Evolutionary conservation across 92 coral and sea anemone species (phyloP).

Genomic region (Parazoanthus atlanticus): DNA sequence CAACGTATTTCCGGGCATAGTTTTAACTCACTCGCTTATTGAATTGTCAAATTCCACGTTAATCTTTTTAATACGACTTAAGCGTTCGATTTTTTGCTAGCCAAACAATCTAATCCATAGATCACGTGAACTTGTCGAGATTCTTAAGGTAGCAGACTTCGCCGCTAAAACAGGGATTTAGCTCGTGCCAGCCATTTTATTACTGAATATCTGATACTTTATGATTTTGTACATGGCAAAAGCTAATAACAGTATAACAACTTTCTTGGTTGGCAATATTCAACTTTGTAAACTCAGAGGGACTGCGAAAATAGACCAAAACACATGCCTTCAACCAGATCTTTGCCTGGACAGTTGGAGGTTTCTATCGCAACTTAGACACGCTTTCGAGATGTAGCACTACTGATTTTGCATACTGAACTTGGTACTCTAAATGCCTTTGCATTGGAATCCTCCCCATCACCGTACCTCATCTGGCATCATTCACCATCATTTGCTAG

Average conservation of each 20-base stretch:
- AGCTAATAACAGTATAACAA: neutral
- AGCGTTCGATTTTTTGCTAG: slow-evolving; percentile 16
- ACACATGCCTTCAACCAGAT: no score
- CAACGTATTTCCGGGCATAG: slow-evolving; percentile 27
- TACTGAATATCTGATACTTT: slow-evolving; percentile 8
- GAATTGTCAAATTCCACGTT: slow-evolving; percentile 41
- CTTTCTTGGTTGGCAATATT: no score
- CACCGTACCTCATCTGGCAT: neutral
- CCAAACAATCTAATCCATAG: slow-evolving; percentile 18
- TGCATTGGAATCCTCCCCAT: neutral
- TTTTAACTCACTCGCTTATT: slow-evolving; percentile 22
- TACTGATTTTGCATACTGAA: neutral
- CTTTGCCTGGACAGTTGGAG: neutral
- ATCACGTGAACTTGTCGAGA: slow-evolving; percentile 22
- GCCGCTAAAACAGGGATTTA: neutral
- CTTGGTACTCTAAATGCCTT: neutral
- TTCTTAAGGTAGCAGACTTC: neutral
- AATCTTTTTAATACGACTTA: slow-evolving; percentile 34
- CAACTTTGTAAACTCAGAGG: no score
- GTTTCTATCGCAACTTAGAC: neutral
- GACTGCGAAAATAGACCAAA: no score
- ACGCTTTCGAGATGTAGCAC: neutral
- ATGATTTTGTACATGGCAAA: neutral
- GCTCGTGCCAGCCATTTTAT: neutral
- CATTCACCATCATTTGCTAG: no score